Evolutionary conservation across 2,797 vertebrate genomes (phyloP).

Genomic region (Girardinus metallicus): DNA sequence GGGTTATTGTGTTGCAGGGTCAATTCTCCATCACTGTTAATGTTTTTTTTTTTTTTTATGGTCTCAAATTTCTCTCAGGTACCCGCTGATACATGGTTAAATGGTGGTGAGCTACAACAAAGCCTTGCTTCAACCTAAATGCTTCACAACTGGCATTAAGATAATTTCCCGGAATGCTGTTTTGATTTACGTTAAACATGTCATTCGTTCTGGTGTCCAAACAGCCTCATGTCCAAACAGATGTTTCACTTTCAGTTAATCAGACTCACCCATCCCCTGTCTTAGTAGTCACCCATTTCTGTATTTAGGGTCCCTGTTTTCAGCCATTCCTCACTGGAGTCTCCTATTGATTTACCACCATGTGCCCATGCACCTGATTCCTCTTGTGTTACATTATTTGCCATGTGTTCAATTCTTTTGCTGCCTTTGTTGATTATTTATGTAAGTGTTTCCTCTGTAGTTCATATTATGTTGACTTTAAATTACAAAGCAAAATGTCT

Average conservation of each 20-base stretch:
- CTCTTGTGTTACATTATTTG: neutral
- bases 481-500: neutral
- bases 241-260: neutral
- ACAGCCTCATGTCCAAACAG: neutral
- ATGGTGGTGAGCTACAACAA: neutral
- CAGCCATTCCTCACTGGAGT: neutral
- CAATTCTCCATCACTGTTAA: neutral
- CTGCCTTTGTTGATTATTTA: neutral
- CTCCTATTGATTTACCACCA: neutral
- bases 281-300: neutral
- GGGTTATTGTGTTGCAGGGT: neutral
- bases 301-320: neutral
- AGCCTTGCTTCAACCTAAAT: neutral
- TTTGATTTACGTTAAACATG: neutral
- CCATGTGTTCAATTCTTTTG: neutral
- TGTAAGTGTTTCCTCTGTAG: neutral
- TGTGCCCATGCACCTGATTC: neutral
- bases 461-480: neutral
- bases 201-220: neutral
- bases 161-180: neutral
- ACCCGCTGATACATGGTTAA: neutral
- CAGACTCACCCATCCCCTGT: neutral
- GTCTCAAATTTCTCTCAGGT: neutral
- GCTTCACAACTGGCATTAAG: neutral
- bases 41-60: neutral